Evolutionary conservation across 2,113 vertebrate species (phyloP).

Genomic region (Turnix velox): DNA sequence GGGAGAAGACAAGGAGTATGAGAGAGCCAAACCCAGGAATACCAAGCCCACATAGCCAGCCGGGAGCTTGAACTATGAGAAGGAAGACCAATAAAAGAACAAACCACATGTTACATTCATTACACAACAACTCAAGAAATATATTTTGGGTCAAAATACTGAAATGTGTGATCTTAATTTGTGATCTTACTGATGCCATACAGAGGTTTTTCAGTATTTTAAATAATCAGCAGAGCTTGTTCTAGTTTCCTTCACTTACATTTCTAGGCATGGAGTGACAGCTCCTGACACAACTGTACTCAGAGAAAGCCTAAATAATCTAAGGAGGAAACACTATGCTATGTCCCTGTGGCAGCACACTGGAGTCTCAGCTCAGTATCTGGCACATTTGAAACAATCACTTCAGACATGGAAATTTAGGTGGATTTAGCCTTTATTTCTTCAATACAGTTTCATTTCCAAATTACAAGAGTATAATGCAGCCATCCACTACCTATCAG

Average conservation of each 20-base stretch:
- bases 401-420: not conserved
- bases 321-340: not conserved
- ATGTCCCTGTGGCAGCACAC: not conserved
- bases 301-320: not conserved
- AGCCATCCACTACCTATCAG: not conserved
- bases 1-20: constrained; percentile 85
- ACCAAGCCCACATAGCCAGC: constrained; percentile 87
- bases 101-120: not conserved
- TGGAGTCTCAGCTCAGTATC: not conserved
- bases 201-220: not conserved
- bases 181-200: not conserved
- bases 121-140: not conserved
- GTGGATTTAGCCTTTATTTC: not conserved
- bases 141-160: not conserved
- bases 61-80: constrained; percentile 82
- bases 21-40: constrained; percentile 85
- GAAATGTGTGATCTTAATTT: not conserved
- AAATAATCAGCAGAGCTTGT: not conserved
- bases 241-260: not conserved
- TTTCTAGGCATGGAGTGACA: not conserved
- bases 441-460: not conserved
- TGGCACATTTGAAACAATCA: not conserved
- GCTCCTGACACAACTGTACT: not conserved
- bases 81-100: not conserved
- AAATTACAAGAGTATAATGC: not conserved